Percentiles rank a stretch among this genome's conserved stretches.
phyloP scores from a whole-genome alignment of 2,797 vertebrate species.

The Sebastes paucispinis region DNA sequence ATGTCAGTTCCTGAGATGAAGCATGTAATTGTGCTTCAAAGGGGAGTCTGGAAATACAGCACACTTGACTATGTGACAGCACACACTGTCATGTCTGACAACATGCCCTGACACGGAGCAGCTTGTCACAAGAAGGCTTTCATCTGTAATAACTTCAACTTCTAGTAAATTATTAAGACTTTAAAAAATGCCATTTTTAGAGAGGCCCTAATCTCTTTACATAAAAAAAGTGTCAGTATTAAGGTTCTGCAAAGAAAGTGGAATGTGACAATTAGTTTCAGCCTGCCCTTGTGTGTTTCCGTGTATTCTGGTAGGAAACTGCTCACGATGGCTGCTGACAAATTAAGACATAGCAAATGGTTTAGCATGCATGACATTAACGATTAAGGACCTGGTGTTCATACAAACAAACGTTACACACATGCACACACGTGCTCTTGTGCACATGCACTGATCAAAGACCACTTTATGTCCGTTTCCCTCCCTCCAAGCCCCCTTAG shows the following conservation, averaged over 20 bases:
- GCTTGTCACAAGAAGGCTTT: conserved; percentile 30
- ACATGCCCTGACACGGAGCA: conserved; percentile 7
- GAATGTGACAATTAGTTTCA: not conserved
- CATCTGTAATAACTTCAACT: conserved; percentile 29
- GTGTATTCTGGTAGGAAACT: not conserved
- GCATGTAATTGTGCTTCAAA: conserved; percentile 59
- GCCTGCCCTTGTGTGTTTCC: not conserved
- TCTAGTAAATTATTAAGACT: conserved; percentile 37
- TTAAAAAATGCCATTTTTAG: conserved; percentile 17
- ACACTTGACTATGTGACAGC: conserved; percentile 23
- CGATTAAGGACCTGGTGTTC: not conserved
- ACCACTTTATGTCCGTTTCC: conserved; percentile 44
- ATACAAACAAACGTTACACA: not conserved
- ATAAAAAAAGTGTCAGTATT: not conserved
- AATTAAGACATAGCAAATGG: not conserved
- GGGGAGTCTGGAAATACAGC: conserved; percentile 22
- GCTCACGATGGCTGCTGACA: not conserved
- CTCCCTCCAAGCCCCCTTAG: conserved; percentile 24
- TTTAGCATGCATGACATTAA: conserved; percentile 15
- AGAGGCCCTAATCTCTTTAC: not conserved
- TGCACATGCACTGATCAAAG: conserved; percentile 37
- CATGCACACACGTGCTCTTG: not conserved
- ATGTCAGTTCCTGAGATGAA: conserved; percentile 40
- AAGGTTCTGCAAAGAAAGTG: not conserved
- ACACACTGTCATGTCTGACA: conserved; percentile 35